These are phyloP conservation scores for Drosophila ezoana DNA, from an alignment of 2,888 invertebrate genomes.

Conservation along the genomic window DNA sequence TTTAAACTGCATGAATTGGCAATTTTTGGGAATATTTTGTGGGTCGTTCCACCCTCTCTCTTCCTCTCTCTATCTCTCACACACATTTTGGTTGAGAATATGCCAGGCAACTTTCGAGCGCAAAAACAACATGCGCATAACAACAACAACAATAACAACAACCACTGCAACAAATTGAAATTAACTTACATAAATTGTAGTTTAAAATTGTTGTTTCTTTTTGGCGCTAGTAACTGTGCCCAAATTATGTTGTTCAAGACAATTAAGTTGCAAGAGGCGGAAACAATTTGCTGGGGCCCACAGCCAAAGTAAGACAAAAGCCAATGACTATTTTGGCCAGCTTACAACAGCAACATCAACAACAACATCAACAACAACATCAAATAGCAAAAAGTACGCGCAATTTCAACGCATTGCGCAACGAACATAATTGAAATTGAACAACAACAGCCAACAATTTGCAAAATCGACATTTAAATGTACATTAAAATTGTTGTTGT, in stretches of 20 bases:
- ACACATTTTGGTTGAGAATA: constrained; percentile 41
- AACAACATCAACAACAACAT: constrained; percentile 20
- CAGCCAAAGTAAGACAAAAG: constrained; percentile 52
- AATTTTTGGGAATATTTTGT: constrained; percentile 38
- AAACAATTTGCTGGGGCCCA: constrained; percentile 69
- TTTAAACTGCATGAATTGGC: constrained; percentile 80
- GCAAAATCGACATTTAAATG: constrained; percentile 78
- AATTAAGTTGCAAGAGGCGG: constrained; percentile 76
- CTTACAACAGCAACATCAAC: constrained; percentile 19
- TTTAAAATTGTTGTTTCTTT: constrained; percentile 33
- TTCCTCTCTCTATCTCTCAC: constrained; percentile 1
- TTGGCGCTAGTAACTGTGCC: constrained; percentile 57
- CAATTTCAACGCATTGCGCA: constrained; percentile 77
- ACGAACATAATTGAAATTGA: constrained; percentile 72
- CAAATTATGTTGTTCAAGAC: constrained; percentile 76
- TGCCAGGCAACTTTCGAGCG: constrained; percentile 40
- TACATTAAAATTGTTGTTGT: constrained; percentile 61
- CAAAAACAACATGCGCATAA: constrained; percentile 15
- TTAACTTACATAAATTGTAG: constrained; percentile 57
- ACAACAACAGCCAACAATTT: constrained; percentile 67
- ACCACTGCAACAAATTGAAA: constrained; percentile 49
- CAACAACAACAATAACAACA: constrained; percentile 11
- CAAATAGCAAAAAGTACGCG: constrained; percentile 56
- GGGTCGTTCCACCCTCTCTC: constrained; percentile 27
- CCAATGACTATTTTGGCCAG: constrained; percentile 68